phyloP scores from a whole-genome alignment of 1,140 invertebrate species.

The Papilio glaucus region DNA sequence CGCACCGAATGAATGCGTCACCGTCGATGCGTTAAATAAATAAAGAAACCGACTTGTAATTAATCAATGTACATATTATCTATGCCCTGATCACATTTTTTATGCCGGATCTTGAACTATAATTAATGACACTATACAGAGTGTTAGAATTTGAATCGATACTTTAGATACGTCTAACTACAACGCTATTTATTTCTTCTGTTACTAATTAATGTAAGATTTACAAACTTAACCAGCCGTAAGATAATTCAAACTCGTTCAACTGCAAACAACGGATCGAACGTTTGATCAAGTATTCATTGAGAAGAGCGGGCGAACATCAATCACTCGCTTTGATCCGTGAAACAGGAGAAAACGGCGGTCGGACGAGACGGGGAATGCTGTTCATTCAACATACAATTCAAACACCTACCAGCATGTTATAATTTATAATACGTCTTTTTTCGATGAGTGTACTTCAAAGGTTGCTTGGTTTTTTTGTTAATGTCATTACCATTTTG shows the following conservation, averaged over 20 bases:
- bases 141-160: too few relatives aligned
- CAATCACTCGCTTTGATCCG: slow-evolving; percentile 5
- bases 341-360: not conserved
- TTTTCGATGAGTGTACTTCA: not conserved
- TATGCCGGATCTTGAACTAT: too few relatives aligned
- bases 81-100: too few relatives aligned
- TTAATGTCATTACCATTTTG: not conserved
- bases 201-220: not conserved
- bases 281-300: slow-evolving; percentile 14
- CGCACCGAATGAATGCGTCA: too few relatives aligned
- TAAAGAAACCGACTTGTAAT: too few relatives aligned
- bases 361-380: not conserved
- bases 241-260: not conserved
- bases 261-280: not conserved
- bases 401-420: not conserved
- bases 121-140: too few relatives aligned
- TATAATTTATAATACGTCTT: not conserved
- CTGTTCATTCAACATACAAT: not conserved
- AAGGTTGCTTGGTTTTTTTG: not conserved
- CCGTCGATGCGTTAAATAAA: too few relatives aligned
- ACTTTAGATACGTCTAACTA: not conserved
- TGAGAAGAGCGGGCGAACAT: slow-evolving; percentile 1
- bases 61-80: too few relatives aligned
- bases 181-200: not conserved
- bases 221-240: not conserved